Evolutionary conservation across 2,797 vertebrate species (phyloP).

Genomic region (Oreochromis grahami): DNA sequence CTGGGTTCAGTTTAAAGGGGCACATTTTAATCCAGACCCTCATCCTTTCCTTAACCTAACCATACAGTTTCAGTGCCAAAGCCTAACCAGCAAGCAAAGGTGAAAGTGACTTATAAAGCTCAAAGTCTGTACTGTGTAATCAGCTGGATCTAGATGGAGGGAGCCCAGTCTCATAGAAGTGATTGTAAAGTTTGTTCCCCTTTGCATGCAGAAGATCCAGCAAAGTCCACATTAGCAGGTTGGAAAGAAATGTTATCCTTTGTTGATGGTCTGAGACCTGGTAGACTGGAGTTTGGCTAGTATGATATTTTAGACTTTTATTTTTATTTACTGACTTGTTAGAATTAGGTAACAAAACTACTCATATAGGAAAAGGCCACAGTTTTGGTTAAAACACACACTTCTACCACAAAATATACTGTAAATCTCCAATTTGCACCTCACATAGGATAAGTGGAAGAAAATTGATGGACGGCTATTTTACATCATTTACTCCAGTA

Average conservation of each 20-base stretch:
- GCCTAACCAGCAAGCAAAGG: not conserved
- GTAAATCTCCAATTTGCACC: fast-evolving
- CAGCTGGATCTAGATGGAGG: not conserved
- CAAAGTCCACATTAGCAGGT: not conserved
- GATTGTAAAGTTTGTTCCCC: not conserved
- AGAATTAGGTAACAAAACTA: not conserved
- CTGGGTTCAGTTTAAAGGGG: not conserved
- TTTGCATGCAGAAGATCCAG: not conserved
- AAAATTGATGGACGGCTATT: not conserved
- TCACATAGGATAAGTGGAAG: fast-evolving
- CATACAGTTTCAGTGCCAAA: not conserved
- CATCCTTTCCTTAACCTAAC: not conserved
- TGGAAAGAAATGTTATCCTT: fast-evolving
- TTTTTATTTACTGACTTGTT: not conserved
- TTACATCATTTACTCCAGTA: not conserved
- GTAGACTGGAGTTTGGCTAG: not conserved
- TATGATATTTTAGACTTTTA: not conserved
- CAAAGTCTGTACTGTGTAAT: not conserved
- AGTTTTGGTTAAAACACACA: not conserved
- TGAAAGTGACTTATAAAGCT: not conserved
- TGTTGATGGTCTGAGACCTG: not conserved
- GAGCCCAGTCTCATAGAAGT: not conserved
- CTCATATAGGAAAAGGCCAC: not conserved
- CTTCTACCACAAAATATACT: fast-evolving
- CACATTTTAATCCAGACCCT: not conserved